phyloP scores from a whole-genome alignment of 1,140 invertebrate species.

The Gonatopus flavifemur region DNA sequence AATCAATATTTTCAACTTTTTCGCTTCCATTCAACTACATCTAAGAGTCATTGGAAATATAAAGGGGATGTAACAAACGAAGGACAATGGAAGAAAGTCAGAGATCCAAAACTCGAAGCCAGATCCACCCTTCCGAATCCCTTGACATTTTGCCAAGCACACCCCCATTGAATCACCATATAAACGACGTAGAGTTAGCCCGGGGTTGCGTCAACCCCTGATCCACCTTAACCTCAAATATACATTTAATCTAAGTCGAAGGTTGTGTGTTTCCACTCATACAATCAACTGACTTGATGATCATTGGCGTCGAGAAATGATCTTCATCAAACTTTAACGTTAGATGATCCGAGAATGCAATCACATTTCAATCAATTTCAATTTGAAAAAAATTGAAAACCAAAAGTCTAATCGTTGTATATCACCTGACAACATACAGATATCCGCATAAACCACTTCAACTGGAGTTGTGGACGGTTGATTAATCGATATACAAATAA shows the following conservation, averaged over 20 bases:
- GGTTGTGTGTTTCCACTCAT: conserved; percentile 15
- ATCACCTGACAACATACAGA: too few relatives aligned
- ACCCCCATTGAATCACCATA: conserved; percentile 47
- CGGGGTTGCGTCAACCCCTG: conserved; percentile 35
- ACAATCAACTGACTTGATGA: conserved; percentile 1
- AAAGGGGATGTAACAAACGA: background rate
- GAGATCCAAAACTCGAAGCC: conserved; percentile 14
- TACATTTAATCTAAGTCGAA: conserved; percentile 48
- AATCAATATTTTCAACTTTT: too few relatives aligned
- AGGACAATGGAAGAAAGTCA: conserved; percentile 1
- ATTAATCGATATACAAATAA: too few relatives aligned
- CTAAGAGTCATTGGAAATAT: too few relatives aligned
- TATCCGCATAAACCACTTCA: too few relatives aligned
- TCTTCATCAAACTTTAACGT: too few relatives aligned
- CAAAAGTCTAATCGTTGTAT: too few relatives aligned
- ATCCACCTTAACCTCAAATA: conserved; percentile 46
- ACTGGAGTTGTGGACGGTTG: too few relatives aligned
- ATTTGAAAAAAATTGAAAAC: too few relatives aligned
- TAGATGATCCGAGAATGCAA: too few relatives aligned
- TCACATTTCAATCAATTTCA: too few relatives aligned
- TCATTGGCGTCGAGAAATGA: conserved; percentile 33
- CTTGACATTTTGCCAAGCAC: conserved; percentile 50
- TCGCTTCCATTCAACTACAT: too few relatives aligned
- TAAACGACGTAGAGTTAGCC: conserved; percentile 43
- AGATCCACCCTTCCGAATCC: conserved; percentile 40